Percentiles rank a stretch among this genome's conserved stretches.
Conservation (phyloP, 2,888 invertebrate genomes). For the Allophyes oxyacanthae region DNA sequence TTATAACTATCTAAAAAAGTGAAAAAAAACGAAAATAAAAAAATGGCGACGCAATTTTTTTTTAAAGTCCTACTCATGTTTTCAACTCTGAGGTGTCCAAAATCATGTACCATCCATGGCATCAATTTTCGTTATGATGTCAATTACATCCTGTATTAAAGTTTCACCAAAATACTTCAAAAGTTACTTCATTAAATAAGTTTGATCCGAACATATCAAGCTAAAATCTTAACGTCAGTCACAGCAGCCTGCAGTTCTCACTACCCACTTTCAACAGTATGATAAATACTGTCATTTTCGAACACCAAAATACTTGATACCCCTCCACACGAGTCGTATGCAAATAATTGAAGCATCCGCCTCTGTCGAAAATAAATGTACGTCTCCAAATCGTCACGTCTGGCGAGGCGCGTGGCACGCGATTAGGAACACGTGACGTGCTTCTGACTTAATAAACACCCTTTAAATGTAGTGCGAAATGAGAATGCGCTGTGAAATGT, state of each 20-base stretch:
- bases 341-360: constrained; percentile 64
- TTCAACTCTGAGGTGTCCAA: no score
- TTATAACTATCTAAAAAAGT: no score
- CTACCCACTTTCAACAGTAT: constrained; percentile 15
- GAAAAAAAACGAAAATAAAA: no score
- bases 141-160: no score
- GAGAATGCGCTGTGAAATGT: constrained; percentile 34
- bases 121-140: not conserved
- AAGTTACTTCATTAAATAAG: no score
- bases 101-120: no score
- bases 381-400: constrained; percentile 70
- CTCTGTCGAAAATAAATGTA: constrained; percentile 61
- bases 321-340: constrained; percentile 31
- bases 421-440: constrained; percentile 60
- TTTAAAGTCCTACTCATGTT: no score
- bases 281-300: constrained; percentile 31
- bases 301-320: constrained; percentile 33
- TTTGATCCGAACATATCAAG: no score
- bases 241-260: constrained; percentile 15
- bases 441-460: constrained; percentile 63
- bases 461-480: constrained; percentile 49
- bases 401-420: constrained; percentile 64
- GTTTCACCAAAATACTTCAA: no score
- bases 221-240: constrained; percentile 3
- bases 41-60: no score